Evolutionary conservation across 2,888 invertebrate species (phyloP).

Genomic region (Acheta domesticus): DNA sequence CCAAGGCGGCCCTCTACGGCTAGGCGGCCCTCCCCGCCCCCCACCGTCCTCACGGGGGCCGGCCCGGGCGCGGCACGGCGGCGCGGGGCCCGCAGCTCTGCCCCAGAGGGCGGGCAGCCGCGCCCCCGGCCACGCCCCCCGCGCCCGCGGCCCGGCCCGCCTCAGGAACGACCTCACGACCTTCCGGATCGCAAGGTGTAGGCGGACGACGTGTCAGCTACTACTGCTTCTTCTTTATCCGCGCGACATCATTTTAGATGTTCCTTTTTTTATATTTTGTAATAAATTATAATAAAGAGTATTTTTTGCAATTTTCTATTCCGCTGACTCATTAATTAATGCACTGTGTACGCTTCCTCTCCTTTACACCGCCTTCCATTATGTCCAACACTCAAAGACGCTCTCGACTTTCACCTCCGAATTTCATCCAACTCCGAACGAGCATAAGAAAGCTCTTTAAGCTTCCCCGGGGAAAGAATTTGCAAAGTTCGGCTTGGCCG

Average conservation of each 20-base stretch:
- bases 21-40: no score
- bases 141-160: background rate
- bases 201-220: background rate
- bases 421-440: no score
- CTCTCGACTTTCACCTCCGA: background rate
- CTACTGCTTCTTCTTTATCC: background rate
- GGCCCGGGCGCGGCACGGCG: no score
- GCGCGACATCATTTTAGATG: background rate
- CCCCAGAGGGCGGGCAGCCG: no score
- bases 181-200: background rate
- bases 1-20: no score
- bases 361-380: conserved; percentile 4
- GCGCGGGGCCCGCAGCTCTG: no score
- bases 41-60: no score
- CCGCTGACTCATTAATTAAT: background rate
- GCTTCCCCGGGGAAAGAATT: background rate
- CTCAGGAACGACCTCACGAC: background rate
- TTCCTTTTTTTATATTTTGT: background rate
- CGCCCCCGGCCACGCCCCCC: no score
- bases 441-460: background rate
- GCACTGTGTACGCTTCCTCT: background rate
- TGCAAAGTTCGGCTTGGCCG: background rate
- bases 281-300: background rate
- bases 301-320: background rate
- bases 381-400: background rate